Percentiles rank a stretch among this genome's conserved stretches.
These are phyloP conservation scores for Leuciscus waleckii DNA, from an alignment of 2,797 vertebrate species.

Conservation along the genomic window DNA sequence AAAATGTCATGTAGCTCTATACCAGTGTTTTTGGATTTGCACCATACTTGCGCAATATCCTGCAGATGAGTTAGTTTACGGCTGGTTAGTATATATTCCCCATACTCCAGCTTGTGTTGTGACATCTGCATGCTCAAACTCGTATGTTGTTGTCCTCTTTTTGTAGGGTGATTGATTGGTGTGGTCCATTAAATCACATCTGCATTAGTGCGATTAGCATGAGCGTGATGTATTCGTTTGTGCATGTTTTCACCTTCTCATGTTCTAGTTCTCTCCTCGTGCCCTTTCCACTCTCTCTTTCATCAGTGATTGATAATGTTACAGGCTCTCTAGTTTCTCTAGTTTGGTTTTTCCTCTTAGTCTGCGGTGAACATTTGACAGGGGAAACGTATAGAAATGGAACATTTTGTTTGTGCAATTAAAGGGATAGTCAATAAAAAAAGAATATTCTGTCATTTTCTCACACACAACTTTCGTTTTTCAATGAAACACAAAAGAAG, in stretches of 20 bases:
- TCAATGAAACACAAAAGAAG: not conserved
- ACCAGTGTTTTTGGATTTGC: not conserved
- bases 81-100: not conserved
- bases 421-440: not conserved
- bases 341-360: not conserved
- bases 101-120: not conserved
- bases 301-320: not conserved
- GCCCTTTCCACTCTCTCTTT: not conserved
- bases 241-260: not conserved
- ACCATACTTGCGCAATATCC: constrained; percentile 15
- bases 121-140: constrained; percentile 12
- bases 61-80: constrained; percentile 18
- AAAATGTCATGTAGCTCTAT: constrained; percentile 4
- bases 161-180: constrained; percentile 29
- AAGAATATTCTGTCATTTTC: not conserved
- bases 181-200: constrained; percentile 23
- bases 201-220: constrained; percentile 29
- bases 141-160: constrained; percentile 26
- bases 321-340: not conserved
- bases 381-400: not conserved
- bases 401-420: not conserved
- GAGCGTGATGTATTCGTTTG: not conserved
- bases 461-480: not conserved
- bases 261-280: not conserved
- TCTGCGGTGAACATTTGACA: not conserved